A percentile compares a stretch with the other conserved stretches of the same genome.
Evolutionary conservation across 92 coral and sea anemone species (phyloP).

Genomic region (Micromussa lordhowensis): DNA sequence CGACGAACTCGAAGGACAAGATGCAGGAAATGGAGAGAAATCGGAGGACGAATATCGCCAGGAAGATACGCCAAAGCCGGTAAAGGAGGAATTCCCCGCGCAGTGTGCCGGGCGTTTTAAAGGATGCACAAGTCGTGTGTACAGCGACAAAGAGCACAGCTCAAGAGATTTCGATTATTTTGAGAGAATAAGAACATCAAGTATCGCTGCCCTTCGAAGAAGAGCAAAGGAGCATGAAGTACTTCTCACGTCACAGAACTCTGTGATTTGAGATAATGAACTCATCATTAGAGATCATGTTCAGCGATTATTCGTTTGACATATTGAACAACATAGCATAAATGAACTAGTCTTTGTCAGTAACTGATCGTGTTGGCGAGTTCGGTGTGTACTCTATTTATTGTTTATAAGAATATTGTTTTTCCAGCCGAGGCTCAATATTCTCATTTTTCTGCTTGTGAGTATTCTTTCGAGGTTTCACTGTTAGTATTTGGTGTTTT

Average conservation of each 20-base stretch:
- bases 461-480: too few species aligned
- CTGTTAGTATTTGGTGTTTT: too few species aligned
- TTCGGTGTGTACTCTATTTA: too few species aligned
- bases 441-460: too few species aligned
- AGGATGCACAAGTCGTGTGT: conserved; percentile 10
- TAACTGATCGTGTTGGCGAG: not conserved
- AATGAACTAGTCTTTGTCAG: not conserved
- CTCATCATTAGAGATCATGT: not conserved
- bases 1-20: not conserved
- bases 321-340: not conserved
- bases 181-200: conserved; percentile 78
- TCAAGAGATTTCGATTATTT: conserved; percentile 61
- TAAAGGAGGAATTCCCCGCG: conserved; percentile 64
- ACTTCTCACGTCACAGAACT: conserved; percentile 46
- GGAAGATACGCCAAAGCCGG: not conserved
- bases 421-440: too few species aligned
- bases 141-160: conserved; percentile 14
- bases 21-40: conserved; percentile 28
- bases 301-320: not conserved
- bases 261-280: conserved; percentile 26
- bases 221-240: conserved; percentile 89
- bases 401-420: too few species aligned
- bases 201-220: conserved; percentile 84
- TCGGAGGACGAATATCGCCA: conserved; percentile 13
- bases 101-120: conserved; percentile 38